Evolutionary conservation across 2,888 invertebrate genomes (phyloP).

Genomic region (Yponomeuta cagnagella): DNA sequence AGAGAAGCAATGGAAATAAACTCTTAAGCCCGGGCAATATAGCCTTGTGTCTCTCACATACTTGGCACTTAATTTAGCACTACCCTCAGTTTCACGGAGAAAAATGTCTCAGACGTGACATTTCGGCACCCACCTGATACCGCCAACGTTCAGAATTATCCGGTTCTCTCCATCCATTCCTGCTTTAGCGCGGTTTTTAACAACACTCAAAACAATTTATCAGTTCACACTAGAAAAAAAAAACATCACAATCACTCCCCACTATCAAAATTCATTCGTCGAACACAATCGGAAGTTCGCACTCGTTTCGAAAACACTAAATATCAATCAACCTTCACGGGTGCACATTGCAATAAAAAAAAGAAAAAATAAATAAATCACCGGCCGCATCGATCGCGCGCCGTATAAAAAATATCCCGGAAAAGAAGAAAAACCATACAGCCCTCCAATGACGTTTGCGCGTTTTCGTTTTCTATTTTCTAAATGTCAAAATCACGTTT

Average conservation of each 20-base stretch:
- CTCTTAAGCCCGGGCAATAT: neutral
- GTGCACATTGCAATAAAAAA: neutral
- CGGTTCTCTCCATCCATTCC: slow-evolving; percentile 93
- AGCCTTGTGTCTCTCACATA: neutral
- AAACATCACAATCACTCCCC: slow-evolving; percentile 8
- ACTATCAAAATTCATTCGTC: slow-evolving; percentile 1
- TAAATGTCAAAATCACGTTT: slow-evolving; percentile 5
- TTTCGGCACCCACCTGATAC: slow-evolving; percentile 80
- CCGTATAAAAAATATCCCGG: neutral
- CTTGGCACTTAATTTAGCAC: slow-evolving; percentile 12
- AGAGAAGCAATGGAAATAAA: neutral
- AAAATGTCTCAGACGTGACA: slow-evolving; percentile 9
- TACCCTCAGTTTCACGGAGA: slow-evolving; percentile 11
- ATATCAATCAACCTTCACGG: slow-evolving; percentile 1
- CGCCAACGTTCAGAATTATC: slow-evolving; percentile 95
- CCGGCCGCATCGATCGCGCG: neutral
- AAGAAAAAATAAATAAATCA: neutral
- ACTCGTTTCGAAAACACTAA: neutral
- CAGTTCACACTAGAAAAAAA: slow-evolving; percentile 20
- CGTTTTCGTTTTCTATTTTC: slow-evolving; percentile 7
- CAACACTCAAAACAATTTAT: slow-evolving; percentile 26
- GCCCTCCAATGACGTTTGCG: slow-evolving; percentile 5
- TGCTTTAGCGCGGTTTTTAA: slow-evolving; percentile 21
- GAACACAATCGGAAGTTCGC: neutral
- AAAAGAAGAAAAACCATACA: slow-evolving; percentile 3